Evolutionary conservation across 1,140 invertebrate genomes (phyloP).

Genomic region (Pollicipes pollicipes): DNA sequence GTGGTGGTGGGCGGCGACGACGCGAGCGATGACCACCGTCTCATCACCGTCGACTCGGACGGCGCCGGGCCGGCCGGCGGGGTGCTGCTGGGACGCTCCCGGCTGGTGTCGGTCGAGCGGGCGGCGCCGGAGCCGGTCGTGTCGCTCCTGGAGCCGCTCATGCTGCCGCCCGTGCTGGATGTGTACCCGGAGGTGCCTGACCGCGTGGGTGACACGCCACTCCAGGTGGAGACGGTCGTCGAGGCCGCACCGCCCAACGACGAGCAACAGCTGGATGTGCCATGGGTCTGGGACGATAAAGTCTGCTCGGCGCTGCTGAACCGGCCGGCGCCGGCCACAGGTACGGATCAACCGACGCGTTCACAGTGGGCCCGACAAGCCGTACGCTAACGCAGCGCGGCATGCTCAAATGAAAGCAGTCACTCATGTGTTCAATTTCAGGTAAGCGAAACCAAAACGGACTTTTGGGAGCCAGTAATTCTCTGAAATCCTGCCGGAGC

Average conservation of each 20-base stretch:
- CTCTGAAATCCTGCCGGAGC: no score
- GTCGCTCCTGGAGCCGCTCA: background rate
- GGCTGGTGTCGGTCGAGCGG: background rate
- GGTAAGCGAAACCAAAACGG: no score
- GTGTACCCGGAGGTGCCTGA: background rate
- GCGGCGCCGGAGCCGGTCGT: background rate
- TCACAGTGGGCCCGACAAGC: no score
- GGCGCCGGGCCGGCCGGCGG: no score
- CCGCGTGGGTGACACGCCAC: background rate
- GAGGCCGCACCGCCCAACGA: background rate
- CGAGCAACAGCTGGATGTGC: background rate
- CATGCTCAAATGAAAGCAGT: no score
- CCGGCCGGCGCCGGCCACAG: background rate
- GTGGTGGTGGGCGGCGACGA: background rate
- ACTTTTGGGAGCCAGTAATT: no score
- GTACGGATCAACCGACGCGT: no score
- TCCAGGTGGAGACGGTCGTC: background rate
- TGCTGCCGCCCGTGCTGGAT: background rate
- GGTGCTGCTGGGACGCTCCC: background rate
- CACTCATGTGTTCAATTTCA: no score
- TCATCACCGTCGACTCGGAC: no score
- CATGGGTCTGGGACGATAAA: background rate
- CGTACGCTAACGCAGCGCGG: no score
- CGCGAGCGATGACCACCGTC: no score
- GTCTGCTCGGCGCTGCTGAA: background rate